Evolutionary conservation across 2,888 invertebrate species (phyloP), one percentile per base, ranked within the genome.

Genomic region (Eupithecia tripunctaria): DNA sequence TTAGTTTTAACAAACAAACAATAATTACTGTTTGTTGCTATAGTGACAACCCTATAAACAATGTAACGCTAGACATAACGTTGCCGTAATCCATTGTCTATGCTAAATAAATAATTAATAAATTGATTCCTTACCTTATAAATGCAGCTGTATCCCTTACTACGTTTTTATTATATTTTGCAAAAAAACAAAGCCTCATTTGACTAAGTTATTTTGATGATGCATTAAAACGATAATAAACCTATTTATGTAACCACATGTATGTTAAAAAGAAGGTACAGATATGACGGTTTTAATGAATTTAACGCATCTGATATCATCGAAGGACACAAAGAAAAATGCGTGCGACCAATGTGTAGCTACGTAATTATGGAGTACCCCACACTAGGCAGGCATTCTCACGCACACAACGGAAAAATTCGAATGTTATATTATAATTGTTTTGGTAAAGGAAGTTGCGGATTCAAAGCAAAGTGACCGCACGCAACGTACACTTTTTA

Each of bases 381-480:
- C 8, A 56, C 29, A 74, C 71, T 69, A 63, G 84, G 82, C 79
- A 86, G 83, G 83, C 83, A 80, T 82, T 89, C 88, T 86, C 89
- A 91, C 91, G 87, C 89, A 89, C 85, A 86, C 85, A 64, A 79
- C 79, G 76, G 75, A 76, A 75, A 76, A 81, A 85, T 87, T 86
- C 81, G 78, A 83, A 85, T 83, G 81, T 84, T 86, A 72, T 73
- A 74, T 76, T 76, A 86, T 89, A 89, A 91, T 90, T 88, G 85
- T 86, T 87, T 84, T 4, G 82, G 84, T 83, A 84, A 84, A 92
- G 91, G 91, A 92, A 92, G 91, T 92, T 87, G 90, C 87, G 89
- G 90, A 90, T 88, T 88, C 86, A 82, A 86, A 88, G 84, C 84
- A 85, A 87, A 85, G 82, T 86, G 87, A 87, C 85, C 83, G 82